These are phyloP conservation scores for Andrena flavipes DNA, from an alignment of 2,888 invertebrate species.

Conservation along the genomic window DNA sequence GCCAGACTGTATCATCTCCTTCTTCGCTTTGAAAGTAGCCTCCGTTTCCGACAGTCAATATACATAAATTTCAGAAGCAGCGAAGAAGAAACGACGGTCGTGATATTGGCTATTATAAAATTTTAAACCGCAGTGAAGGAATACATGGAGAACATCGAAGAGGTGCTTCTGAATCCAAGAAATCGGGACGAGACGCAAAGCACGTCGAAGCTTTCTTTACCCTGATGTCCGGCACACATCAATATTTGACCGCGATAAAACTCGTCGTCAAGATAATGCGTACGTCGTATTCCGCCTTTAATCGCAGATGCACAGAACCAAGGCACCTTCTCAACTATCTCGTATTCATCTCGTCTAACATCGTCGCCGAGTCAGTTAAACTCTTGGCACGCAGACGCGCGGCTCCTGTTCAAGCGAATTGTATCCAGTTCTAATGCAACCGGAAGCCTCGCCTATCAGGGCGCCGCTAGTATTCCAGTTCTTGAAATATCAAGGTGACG, in stretches of 20 bases:
- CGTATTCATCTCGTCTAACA: not conserved
- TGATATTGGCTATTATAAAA: not conserved
- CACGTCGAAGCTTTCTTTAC: conserved; percentile 25
- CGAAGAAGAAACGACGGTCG: not conserved
- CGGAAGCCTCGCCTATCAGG: not conserved
- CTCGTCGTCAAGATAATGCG: conserved; percentile 61
- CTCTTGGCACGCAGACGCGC: not conserved
- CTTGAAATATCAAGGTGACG: conserved; percentile 33
- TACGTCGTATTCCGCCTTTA: conserved; percentile 30
- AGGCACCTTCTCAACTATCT: not conserved
- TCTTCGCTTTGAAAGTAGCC: not conserved
- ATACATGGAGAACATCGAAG: not conserved
- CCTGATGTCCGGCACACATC: conserved; percentile 41
- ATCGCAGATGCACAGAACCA: conserved; percentile 31
- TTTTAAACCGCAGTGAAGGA: not conserved
- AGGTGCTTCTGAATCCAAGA: conserved; percentile 24
- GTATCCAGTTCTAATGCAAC: not conserved
- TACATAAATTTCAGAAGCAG: not conserved
- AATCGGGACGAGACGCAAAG: conserved; percentile 25
- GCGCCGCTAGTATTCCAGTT: not conserved
- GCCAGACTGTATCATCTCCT: not conserved
- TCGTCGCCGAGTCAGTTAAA: not conserved
- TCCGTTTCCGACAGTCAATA: not conserved
- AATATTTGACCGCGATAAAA: conserved; percentile 69
- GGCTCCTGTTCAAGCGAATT: no score